Evolutionary conservation across 37 sponge, comb jelly and placozoan species (phyloP), one percentile per base, ranked within the genome.

Genomic region (Crambe crambe): DNA sequence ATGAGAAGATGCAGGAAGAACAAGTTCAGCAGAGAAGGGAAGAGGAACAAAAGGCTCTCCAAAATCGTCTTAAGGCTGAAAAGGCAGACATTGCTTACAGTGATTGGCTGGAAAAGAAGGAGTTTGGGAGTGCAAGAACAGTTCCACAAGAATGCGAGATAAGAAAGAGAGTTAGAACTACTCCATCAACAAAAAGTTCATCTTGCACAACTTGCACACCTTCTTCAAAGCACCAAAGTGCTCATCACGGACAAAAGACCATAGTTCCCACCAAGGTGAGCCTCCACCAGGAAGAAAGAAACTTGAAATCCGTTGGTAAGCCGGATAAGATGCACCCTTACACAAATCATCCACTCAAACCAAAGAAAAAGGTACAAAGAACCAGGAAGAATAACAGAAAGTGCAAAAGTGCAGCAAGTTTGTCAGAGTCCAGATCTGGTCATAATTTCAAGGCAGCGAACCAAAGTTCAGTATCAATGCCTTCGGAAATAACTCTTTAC

Each of bases 271-370:
- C 65, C 23, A 65, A 42, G 25, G 54, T 78, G 1, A 65, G 18
- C 22, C 35, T 42, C 22, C 30, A 65, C 30, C 78, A 78, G 54
- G 54, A 35, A 23, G 62, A 65, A 39, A 78, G 65, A 26, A 78
- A 78, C 51, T 34, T 66, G 22, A 56, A 54, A 2, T 59, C 59
- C 31, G 57, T 87, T 58, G 92, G 92, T 15, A 87, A 76, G 26
- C 92, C 92, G 30, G 75, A 66, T 37, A 80, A 80, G n/a, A 78
- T 92, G 61, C 83, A 84, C 36, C 92, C 88, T 18, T 92, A 92
- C 76, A 71, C 81, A 15, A 92, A 92, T 56, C 80, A 87, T 43
- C 85, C 85, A 3, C 58, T 66, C 18, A 21, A 76, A 17, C 3
- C 69, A 37, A 32, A 21, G 37, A 77, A 60, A 40, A 41, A 54